phyloP scores from a whole-genome alignment of 2,888 invertebrate species.

The Malthinus flaveolus region DNA sequence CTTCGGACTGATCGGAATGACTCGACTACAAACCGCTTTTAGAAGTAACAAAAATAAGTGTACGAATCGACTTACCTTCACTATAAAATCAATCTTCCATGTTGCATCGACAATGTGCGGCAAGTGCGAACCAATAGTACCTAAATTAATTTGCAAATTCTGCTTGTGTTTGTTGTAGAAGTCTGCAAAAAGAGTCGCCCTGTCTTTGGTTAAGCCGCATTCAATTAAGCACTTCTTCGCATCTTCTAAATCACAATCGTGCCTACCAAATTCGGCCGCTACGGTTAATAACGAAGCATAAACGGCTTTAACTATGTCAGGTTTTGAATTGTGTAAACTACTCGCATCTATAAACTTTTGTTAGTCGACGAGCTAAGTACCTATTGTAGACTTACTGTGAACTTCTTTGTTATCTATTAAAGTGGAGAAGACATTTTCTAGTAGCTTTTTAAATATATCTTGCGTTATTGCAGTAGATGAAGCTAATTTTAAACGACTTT shows the following conservation, averaged over 20 bases:
- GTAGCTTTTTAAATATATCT: slow-evolving; percentile 38
- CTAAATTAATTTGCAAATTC: slow-evolving; percentile 43
- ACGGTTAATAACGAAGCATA: slow-evolving; percentile 45
- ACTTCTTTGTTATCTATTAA: slow-evolving; percentile 37
- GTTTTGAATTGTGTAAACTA: slow-evolving; percentile 44
- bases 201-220: slow-evolving; percentile 39
- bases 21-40: slow-evolving; percentile 43
- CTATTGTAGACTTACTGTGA: slow-evolving; percentile 37
- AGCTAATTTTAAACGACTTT: slow-evolving; percentile 35
- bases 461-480: slow-evolving; percentile 39
- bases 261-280: slow-evolving; percentile 44
- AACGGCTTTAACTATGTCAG: slow-evolving; percentile 47
- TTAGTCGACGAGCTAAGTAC: neutral
- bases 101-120: slow-evolving; percentile 62
- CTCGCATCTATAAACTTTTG: slow-evolving; percentile 40
- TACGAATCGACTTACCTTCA: slow-evolving; percentile 44
- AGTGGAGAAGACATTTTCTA: slow-evolving; percentile 43
- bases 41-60: too few relatives aligned
- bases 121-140: slow-evolving; percentile 51
- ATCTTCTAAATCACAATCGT: slow-evolving; percentile 39
- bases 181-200: slow-evolving; percentile 39
- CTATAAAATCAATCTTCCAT: slow-evolving; percentile 63
- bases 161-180: slow-evolving; percentile 44
- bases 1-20: slow-evolving; percentile 44
- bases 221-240: slow-evolving; percentile 38